A percentile compares a stretch with the other conserved stretches of the same genome.
These are phyloP conservation scores for Scartelaos histophorus DNA, from an alignment of 2,113 vertebrate species.

Conservation along the genomic window DNA sequence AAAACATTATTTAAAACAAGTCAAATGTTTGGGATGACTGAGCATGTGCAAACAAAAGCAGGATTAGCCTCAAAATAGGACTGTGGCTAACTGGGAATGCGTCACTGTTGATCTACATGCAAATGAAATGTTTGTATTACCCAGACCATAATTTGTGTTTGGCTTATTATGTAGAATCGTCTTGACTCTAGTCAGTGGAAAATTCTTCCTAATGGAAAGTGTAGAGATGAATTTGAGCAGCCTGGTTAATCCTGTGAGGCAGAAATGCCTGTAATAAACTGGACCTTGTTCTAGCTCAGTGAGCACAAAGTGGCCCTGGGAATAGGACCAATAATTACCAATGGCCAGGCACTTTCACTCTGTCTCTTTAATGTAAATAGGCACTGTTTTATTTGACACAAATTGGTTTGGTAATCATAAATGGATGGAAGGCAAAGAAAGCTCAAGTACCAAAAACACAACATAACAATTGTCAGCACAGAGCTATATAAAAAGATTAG, in stretches of 20 bases:
- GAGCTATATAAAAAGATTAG: neutral
- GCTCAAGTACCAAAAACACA: conserved; percentile 45
- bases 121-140: conserved; percentile 69
- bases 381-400: conserved; percentile 56
- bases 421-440: conserved; percentile 51
- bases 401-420: conserved; percentile 65
- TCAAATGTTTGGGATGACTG: conserved; percentile 67
- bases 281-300: conserved; percentile 43
- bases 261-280: conserved; percentile 56
- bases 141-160: conserved; percentile 62
- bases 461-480: conserved; percentile 38
- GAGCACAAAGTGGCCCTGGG: conserved; percentile 31
- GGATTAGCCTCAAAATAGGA: conserved; percentile 64
- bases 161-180: conserved; percentile 63
- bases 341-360: conserved; percentile 55
- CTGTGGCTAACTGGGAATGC: conserved; percentile 55
- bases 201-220: conserved; percentile 57
- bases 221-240: conserved; percentile 49
- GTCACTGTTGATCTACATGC: conserved; percentile 64
- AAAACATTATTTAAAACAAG: conserved; percentile 73
- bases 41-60: conserved; percentile 61
- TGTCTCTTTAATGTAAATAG: conserved; percentile 74
- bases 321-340: conserved; percentile 59
- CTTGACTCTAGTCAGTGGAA: conserved; percentile 34
- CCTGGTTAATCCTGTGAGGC: conserved; percentile 45